Percentiles rank a stretch among this genome's conserved stretches.
phyloP scores from a whole-genome alignment of 2,888 invertebrate species.

The Odontocerum albicorne region DNA sequence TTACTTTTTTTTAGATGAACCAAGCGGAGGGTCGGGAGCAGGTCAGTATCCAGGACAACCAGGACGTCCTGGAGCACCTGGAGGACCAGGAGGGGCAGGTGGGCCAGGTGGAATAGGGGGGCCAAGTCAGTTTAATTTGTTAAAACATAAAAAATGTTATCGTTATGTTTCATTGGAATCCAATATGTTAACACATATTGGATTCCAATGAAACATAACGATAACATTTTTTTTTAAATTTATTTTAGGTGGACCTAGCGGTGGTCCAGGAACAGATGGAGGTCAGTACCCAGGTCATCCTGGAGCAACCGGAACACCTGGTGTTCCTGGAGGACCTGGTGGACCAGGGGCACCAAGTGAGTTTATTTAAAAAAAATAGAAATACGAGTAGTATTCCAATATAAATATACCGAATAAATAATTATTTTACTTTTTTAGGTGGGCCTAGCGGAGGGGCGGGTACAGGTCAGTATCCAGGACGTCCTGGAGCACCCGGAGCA shows the following conservation, averaged over 20 bases:
- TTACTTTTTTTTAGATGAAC: not conserved
- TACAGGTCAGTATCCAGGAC: conserved; percentile 36
- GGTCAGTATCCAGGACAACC: conserved; percentile 24
- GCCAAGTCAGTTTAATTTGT: no score
- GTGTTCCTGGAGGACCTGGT: conserved; percentile 39
- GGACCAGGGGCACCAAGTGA: conserved; percentile 42
- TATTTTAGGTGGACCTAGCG: conserved; percentile 41
- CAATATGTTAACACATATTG: no score
- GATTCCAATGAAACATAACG: no score
- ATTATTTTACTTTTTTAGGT: no score
- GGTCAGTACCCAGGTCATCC: conserved; percentile 37
- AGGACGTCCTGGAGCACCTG: conserved; percentile 38
- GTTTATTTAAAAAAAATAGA: no score
- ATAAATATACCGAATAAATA: no score
- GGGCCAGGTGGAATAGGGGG: conserved; percentile 37
- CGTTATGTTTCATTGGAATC: no score
- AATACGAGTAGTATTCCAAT: no score
- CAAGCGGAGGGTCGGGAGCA: not conserved
- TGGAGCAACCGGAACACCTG: conserved; percentile 36
- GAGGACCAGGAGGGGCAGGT: conserved; percentile 30
- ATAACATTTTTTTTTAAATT: no score
- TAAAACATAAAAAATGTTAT: no score
- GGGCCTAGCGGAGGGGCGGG: conserved; percentile 36
- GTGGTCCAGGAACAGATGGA: conserved; percentile 24
- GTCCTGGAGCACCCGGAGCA: conserved; percentile 29